phyloP scores from a whole-genome alignment of 2,797 vertebrate genomes.

The Sarcophilus harrisii region DNA sequence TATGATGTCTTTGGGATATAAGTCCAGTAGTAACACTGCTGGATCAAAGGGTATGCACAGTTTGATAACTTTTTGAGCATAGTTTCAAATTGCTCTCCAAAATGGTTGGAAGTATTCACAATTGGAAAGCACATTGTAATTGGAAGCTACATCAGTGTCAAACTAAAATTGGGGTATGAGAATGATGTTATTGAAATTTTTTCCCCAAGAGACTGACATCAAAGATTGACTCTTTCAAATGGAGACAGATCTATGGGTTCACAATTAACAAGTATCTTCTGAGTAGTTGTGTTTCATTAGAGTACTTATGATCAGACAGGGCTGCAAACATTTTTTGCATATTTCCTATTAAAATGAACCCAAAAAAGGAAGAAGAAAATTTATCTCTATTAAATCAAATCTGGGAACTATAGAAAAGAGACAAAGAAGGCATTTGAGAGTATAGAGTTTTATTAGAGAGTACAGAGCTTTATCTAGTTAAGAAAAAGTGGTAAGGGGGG shows the following conservation, averaged over 20 bases:
- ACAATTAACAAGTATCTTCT: constrained; percentile 91
- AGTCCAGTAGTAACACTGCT: too few relatives aligned
- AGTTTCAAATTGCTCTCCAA: too few relatives aligned
- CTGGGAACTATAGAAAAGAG: constrained; percentile 47
- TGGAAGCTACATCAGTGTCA: constrained; percentile 90
- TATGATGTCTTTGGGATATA: too few relatives aligned
- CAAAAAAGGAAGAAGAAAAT: constrained; percentile 70
- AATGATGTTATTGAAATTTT: constrained; percentile 96
- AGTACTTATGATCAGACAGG: constrained; percentile 41
- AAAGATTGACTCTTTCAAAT: constrained; percentile 95
- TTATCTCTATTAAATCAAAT: constrained; percentile 32
- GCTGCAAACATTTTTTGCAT: constrained; percentile 74
- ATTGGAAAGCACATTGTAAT: constrained; percentile 89
- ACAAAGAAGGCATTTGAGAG: constrained; percentile 21
- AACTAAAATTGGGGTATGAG: constrained; percentile 95
- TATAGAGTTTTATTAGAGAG: neutral
- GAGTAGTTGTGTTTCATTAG: constrained; percentile 92
- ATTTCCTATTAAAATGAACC: constrained; percentile 79
- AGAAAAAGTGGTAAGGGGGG: neutral
- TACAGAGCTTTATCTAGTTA: neutral
- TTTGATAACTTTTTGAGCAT: too few relatives aligned
- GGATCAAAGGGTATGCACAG: too few relatives aligned
- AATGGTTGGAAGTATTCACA: too few relatives aligned
- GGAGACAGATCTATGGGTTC: constrained; percentile 97
- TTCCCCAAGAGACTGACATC: constrained; percentile 92